These are phyloP conservation scores for Sweltsa coloradensis DNA, from an alignment of 1,140 invertebrate species.

Conservation along the genomic window DNA sequence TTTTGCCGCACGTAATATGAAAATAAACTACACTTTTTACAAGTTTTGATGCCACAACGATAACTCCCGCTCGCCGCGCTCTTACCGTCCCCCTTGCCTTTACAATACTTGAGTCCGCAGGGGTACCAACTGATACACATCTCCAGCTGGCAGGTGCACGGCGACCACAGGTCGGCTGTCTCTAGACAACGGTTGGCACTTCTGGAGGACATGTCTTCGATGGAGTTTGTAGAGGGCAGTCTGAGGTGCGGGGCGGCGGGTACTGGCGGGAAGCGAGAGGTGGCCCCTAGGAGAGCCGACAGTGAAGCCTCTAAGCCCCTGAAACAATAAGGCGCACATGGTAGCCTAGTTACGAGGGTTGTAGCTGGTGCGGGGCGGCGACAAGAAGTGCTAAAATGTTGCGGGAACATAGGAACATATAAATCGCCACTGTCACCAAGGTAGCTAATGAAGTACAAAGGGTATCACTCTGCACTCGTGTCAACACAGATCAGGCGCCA, in stretches of 20 bases:
- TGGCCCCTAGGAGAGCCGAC: slow-evolving; percentile 30
- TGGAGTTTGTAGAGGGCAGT: too few species aligned
- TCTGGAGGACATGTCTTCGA: too few species aligned
- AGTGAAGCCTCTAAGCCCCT: slow-evolving; percentile 52
- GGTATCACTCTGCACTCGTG: too few species aligned
- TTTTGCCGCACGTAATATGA: slow-evolving; percentile 72
- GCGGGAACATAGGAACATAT: too few species aligned
- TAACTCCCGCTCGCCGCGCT: slow-evolving; percentile 41
- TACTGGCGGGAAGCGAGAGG: slow-evolving; percentile 12
- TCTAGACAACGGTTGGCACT: slow-evolving; percentile 40
- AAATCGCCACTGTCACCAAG: too few species aligned
- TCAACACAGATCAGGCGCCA: too few species aligned
- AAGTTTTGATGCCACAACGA: slow-evolving; percentile 91
- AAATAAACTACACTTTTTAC: slow-evolving; percentile 77
- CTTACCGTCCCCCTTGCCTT: slow-evolving; percentile 48
- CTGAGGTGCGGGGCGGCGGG: background rate
- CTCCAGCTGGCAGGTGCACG: slow-evolving; percentile 68
- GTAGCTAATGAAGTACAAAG: too few species aligned
- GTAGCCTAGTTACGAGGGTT: too few species aligned
- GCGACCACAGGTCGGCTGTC: slow-evolving; percentile 47
- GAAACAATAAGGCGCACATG: too few species aligned
- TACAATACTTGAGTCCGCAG: slow-evolving; percentile 88
- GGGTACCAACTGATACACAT: slow-evolving; percentile 78
- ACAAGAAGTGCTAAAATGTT: too few species aligned
- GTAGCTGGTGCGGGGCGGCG: too few species aligned